phyloP scores from a whole-genome alignment of 2,797 vertebrate genomes.

The Sarcophilus harrisii region DNA sequence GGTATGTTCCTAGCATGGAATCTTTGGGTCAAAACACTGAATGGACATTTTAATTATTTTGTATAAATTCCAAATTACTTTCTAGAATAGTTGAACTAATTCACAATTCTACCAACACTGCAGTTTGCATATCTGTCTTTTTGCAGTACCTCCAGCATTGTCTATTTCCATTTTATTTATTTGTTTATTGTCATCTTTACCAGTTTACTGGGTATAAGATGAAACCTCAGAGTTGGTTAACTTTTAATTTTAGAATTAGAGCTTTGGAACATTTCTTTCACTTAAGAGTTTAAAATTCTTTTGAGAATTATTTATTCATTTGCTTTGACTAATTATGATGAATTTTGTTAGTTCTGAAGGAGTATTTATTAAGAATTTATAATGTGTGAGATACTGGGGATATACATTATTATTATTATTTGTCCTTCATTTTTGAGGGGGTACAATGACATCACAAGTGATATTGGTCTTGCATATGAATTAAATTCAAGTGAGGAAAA shows the following conservation, averaged over 20 bases:
- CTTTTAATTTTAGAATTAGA: background rate
- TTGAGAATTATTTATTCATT: background rate
- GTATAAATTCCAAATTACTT: background rate
- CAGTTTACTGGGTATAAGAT: background rate
- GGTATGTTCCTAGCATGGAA: background rate
- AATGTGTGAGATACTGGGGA: background rate
- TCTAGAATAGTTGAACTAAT: background rate
- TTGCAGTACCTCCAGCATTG: background rate
- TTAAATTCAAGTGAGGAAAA: background rate
- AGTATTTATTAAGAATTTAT: background rate
- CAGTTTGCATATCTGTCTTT: background rate
- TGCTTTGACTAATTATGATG: background rate
- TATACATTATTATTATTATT: background rate
- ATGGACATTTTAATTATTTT: background rate
- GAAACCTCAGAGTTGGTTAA: background rate
- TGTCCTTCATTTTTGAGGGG: background rate
- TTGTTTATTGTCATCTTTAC: background rate
- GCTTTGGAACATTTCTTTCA: background rate
- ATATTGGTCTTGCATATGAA: background rate
- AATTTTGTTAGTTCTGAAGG: background rate
- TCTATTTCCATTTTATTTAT: background rate
- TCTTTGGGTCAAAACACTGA: background rate
- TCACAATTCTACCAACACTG: background rate
- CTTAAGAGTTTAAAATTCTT: background rate
- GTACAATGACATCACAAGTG: background rate